These are phyloP conservation scores for Mesopsocus fuscifrons DNA, from an alignment of 2,888 invertebrate species.

Conservation along the genomic window DNA sequence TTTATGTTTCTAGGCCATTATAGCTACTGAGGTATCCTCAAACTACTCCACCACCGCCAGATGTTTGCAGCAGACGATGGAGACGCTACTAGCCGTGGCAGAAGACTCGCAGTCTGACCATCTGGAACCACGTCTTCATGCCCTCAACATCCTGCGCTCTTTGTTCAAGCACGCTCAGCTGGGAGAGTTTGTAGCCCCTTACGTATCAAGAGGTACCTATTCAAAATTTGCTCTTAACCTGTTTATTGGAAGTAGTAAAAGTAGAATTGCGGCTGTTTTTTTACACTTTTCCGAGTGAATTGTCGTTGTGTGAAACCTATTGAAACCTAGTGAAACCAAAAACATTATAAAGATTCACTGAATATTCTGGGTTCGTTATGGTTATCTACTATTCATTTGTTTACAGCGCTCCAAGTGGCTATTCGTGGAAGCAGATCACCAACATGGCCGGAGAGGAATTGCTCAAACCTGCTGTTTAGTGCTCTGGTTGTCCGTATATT, in stretches of 20 bases:
- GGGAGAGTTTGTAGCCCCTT: constrained; percentile 46
- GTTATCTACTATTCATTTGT: too few species aligned
- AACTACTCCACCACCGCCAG: constrained; percentile 28
- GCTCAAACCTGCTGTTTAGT: constrained; percentile 66
- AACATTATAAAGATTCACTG: too few species aligned
- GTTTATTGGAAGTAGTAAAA: background rate
- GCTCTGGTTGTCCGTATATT: constrained; percentile 70
- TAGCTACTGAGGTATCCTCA: constrained; percentile 46
- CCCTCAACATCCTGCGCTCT: constrained; percentile 70
- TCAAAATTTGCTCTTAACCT: background rate
- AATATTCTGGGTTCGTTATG: too few species aligned
- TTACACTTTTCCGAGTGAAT: too few species aligned
- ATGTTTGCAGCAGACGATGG: constrained; percentile 32
- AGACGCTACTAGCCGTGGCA: constrained; percentile 14
- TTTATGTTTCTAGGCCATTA: constrained; percentile 40
- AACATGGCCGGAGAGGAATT: constrained; percentile 75
- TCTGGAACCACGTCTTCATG: constrained; percentile 35
- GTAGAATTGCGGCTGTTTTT: background rate
- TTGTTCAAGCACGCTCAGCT: constrained; percentile 59
- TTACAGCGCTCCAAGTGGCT: constrained; percentile 37
- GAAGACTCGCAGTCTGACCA: background rate
- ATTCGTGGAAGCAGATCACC: constrained; percentile 51
- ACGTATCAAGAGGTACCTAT: constrained; percentile 38
- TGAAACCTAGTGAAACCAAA: too few species aligned
- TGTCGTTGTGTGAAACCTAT: too few species aligned